phyloP scores from a whole-genome alignment of 2,113 vertebrate species.

The Gila orcuttii region DNA sequence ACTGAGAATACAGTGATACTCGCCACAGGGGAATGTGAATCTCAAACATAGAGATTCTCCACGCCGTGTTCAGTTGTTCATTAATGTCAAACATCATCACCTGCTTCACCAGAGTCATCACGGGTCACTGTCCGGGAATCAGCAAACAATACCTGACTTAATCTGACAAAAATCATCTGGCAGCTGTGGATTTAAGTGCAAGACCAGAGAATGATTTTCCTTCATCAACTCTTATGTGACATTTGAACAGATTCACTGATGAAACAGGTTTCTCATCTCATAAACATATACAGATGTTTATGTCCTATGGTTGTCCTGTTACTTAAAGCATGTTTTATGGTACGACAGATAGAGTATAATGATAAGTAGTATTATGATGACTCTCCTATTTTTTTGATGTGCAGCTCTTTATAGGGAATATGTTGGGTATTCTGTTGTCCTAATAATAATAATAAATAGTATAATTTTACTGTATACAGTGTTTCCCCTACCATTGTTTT shows the following conservation, averaged over 20 bases:
- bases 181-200: too few species aligned
- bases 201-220: not conserved
- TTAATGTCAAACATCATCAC: conserved; percentile 42
- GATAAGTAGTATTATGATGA: not conserved
- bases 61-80: too few species aligned
- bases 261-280: not conserved
- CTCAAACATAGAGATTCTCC: not conserved
- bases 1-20: conserved; percentile 52
- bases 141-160: not conserved
- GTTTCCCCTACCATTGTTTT: too few species aligned
- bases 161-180: not conserved
- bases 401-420: not conserved
- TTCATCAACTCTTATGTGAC: not conserved
- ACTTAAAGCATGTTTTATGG: not conserved
- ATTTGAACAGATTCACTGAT: not conserved
- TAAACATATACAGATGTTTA: not conserved
- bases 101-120: conserved; percentile 32
- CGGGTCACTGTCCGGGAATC: not conserved
- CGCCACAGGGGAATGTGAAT: conserved; percentile 39
- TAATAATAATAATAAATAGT: too few species aligned
- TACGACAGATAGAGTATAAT: not conserved
- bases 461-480: too few species aligned
- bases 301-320: not conserved
- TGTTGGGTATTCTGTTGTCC: too few species aligned
- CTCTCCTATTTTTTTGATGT: not conserved